phyloP scores from a whole-genome alignment of 2,888 invertebrate species.

The Troglohyphantes excavatus region DNA sequence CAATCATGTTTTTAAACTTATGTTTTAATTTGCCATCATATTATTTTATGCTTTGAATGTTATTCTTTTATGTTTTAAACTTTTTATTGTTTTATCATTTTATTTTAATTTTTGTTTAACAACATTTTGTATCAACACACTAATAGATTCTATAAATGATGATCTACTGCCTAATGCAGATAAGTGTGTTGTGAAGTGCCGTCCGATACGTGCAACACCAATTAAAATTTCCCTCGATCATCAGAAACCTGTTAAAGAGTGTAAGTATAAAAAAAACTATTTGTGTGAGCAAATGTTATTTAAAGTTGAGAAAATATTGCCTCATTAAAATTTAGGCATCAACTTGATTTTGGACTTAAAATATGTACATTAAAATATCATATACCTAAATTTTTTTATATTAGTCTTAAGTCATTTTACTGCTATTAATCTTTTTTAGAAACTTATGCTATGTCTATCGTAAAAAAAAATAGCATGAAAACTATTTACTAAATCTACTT shows the following conservation, averaged over 20 bases:
- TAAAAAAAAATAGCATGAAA: no score
- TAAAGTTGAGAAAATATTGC: not conserved
- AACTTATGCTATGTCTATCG: no score
- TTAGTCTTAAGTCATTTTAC: no score
- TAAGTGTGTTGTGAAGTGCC: slow-evolving; percentile 74
- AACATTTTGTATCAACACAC: slow-evolving; percentile 25
- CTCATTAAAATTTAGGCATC: not conserved
- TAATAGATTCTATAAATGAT: slow-evolving; percentile 68
- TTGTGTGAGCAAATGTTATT: not conserved
- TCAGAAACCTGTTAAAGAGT: slow-evolving; percentile 84
- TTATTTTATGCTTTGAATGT: not conserved
- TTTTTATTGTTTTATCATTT: slow-evolving; percentile 22
- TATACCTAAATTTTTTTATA: no score
- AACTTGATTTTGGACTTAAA: no score
- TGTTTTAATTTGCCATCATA: not conserved
- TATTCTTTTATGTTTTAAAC: slow-evolving; percentile 16
- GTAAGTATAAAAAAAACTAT: slow-evolving; percentile 63
- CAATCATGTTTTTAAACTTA: no score
- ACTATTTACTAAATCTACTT: no score
- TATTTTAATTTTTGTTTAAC: slow-evolving; percentile 5
- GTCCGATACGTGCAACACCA: slow-evolving; percentile 85
- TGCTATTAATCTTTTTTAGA: no score
- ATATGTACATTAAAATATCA: no score
- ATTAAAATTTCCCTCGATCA: slow-evolving; percentile 87
- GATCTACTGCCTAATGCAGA: slow-evolving; percentile 66